A percentile compares a stretch with the other conserved stretches of the same genome.
Conservation (phyloP, 2,797 vertebrate genomes). For the Notamacropus eugenii region DNA sequence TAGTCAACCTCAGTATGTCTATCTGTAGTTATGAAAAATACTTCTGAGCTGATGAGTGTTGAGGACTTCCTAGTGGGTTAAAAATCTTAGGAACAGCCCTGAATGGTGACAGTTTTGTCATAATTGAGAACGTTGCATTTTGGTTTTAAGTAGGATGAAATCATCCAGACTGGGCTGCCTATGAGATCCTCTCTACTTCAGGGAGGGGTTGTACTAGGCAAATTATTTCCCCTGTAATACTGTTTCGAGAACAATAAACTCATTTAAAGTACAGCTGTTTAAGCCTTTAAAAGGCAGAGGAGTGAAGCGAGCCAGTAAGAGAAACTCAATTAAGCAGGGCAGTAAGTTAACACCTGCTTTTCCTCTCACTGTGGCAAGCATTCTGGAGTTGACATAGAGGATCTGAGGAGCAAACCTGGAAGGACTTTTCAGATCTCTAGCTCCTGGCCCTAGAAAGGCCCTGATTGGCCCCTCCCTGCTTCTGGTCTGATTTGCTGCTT, state of each 20-base stretch:
- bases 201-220: conserved; percentile 31
- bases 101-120: neutral
- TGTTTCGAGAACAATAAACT: conserved; percentile 63
- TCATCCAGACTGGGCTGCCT: conserved; percentile 2
- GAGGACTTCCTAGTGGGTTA: neutral
- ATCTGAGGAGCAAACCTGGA: neutral
- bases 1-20: neutral
- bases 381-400: neutral
- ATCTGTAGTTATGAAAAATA: neutral
- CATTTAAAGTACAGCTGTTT: conserved; percentile 47
- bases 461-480: neutral
- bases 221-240: conserved; percentile 55
- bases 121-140: conserved; percentile 16
- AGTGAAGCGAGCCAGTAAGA: neutral
- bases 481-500: conserved; percentile 34
- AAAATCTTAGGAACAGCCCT: neutral
- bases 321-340: neutral
- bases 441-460: conserved; percentile 4
- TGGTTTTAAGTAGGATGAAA: conserved; percentile 6
- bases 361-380: conserved; percentile 15
- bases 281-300: conserved; percentile 26
- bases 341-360: neutral
- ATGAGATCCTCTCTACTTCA: neutral
- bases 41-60: neutral
- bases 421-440: neutral